These are phyloP conservation scores for Tenrec ecaudatus DNA, from an alignment of 2,113 vertebrate species.

Conservation along the genomic window DNA sequence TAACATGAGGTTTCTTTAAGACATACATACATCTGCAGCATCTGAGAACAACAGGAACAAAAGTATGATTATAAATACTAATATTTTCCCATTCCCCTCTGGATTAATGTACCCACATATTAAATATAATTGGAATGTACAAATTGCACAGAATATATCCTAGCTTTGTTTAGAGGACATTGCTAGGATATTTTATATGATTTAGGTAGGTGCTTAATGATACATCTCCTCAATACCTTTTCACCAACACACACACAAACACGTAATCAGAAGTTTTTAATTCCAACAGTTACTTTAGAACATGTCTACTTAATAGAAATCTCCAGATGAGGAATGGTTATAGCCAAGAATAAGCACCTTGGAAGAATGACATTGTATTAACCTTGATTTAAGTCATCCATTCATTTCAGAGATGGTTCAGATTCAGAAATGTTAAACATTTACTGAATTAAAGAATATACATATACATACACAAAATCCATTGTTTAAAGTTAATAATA, in stretches of 20 bases:
- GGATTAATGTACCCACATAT: neutral
- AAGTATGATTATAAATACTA: neutral
- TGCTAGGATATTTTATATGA: neutral
- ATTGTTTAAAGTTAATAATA: constrained; percentile 26
- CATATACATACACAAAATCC: neutral
- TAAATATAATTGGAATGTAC: neutral
- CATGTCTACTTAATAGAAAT: neutral
- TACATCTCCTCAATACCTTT: neutral
- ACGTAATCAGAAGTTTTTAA: neutral
- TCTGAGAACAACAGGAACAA: neutral
- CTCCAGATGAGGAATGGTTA: neutral
- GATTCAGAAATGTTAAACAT: neutral
- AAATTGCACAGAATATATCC: neutral
- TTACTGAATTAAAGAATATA: neutral
- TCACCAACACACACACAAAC: neutral
- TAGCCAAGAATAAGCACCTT: neutral
- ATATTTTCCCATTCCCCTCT: neutral
- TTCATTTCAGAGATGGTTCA: constrained; percentile 12
- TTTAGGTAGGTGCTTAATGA: neutral
- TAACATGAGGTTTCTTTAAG: neutral
- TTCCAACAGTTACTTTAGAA: neutral
- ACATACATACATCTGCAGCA: neutral
- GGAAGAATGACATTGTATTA: neutral
- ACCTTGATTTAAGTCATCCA: constrained; percentile 27
- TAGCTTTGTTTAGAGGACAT: neutral